Evolutionary conservation across 2,113 vertebrate genomes (phyloP), one percentile per base, ranked within the genome.

Genomic region (Peromyscus californicus): DNA sequence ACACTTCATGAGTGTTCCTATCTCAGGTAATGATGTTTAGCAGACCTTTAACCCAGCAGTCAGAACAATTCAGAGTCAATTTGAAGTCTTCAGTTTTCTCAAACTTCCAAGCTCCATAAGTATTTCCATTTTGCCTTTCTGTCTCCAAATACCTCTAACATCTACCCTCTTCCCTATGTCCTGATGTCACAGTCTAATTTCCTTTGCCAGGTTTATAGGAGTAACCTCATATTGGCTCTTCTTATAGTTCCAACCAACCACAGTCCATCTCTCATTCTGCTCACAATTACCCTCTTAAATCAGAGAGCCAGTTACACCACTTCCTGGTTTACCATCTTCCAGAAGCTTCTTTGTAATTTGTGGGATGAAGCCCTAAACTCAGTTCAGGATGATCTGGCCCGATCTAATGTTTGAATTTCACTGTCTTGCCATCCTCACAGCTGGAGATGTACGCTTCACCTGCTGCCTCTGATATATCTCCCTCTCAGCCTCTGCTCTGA

Each of bases 11-110:
- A 92, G 31, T 12, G 0, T 61, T 72, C 42, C 61, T 74, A 1
- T 94, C 54, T 86, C 82, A 42, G 39, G 5, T 63, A 72, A 95
- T 89, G 85, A 22, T 63, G 83, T 86, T 83, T 96, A 86, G 69
- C 78, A 82, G 75, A 42, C 45, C 36, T 67, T 94, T 69, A 70
- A 19, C 10, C n/a, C 33, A 24, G 59, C 33, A 39, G 4, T 26
- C 7, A 15, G 78, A 76, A 96, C 22, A 74, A 72, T 36, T 24
- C 12, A 51, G n/a, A 63, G 70, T 48, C 75, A 74, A 5, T 84
- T 92, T 90, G 90, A 75, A 82, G 57, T 29, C 54, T 72, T 84
- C 11, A 42, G 9, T 84, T 89, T 83, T 85, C 51, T 92, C 70
- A 59, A 72, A 29, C 12, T 92, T 91, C 45, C 59, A 45, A 75